Conservation (phyloP, 2,113 vertebrate genomes). For the Etia nguti region DNA sequence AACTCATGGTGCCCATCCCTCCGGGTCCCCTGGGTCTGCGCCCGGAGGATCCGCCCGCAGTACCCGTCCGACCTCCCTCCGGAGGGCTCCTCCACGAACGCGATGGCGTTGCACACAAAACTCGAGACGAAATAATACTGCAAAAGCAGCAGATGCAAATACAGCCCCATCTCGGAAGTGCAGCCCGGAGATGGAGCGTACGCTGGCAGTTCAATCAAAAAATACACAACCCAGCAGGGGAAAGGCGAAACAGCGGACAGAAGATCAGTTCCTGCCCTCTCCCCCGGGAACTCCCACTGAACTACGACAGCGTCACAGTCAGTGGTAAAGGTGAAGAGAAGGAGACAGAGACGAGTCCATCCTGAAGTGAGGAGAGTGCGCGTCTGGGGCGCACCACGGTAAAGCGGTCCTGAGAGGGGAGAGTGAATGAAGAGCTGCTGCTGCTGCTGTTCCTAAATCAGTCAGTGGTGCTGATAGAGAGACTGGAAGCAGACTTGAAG, state of each 20-base stretch:
- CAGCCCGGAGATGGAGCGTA: not conserved
- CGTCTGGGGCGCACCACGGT: slow-evolving; percentile 17
- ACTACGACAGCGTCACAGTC: slow-evolving; percentile 12
- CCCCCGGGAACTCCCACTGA: slow-evolving; percentile 13
- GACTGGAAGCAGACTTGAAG: slow-evolving; percentile 37
- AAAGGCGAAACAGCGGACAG: not conserved
- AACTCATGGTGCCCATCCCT: slow-evolving; percentile 91
- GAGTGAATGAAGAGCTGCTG: not conserved
- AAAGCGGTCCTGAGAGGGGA: not conserved
- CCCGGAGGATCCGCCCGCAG: slow-evolving; percentile 88
- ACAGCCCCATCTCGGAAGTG: slow-evolving; percentile 72
- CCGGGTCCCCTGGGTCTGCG: slow-evolving; percentile 84
- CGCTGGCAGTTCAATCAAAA: not conserved
- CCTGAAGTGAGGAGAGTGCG: slow-evolving; percentile 23
- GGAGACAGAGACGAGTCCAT: slow-evolving; percentile 33
- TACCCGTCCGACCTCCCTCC: slow-evolving; percentile 84
- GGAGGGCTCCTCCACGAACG: slow-evolving; percentile 83
- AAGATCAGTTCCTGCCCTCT: not conserved
- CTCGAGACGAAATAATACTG: slow-evolving; percentile 73
- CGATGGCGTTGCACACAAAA: slow-evolving; percentile 73
- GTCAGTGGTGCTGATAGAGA: slow-evolving; percentile 51
- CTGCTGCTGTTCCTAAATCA: slow-evolving; percentile 48
- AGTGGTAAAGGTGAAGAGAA: not conserved
- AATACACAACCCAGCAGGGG: not conserved
- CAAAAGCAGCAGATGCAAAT: slow-evolving; percentile 64